A percentile compares a stretch with the other conserved stretches of the same genome.
Conservation (phyloP, 2,113 vertebrate genomes). For the Parus major region DNA sequence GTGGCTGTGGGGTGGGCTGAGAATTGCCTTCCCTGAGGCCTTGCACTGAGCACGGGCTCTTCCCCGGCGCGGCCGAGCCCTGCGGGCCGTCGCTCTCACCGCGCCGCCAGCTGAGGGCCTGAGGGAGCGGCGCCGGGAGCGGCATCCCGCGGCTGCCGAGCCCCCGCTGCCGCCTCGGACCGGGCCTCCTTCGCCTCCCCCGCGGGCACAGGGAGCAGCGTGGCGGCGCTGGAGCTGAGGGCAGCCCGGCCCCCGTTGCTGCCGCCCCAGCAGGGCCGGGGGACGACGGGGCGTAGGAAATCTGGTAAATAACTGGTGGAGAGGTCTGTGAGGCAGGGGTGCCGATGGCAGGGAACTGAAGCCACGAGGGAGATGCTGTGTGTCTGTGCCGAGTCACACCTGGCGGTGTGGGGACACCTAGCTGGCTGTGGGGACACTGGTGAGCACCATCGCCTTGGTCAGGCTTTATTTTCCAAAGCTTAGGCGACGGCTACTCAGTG, state of each 20-base stretch:
- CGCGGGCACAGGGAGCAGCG: too few relatives aligned
- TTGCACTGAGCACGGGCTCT: not conserved
- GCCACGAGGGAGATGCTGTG: not conserved
- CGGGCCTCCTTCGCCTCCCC: fast-evolving
- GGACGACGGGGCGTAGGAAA: not conserved
- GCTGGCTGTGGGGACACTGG: not conserved
- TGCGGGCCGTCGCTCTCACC: fast-evolving
- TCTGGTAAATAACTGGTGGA: fast-evolving
- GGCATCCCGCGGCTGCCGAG: fast-evolving
- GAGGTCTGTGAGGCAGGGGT: too few relatives aligned
- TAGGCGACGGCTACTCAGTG: fast-evolving
- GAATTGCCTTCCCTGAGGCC: not conserved
- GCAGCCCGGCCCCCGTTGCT: not conserved
- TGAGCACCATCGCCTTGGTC: fast-evolving
- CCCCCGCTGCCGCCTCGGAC: fast-evolving
- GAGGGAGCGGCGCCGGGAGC: not conserved
- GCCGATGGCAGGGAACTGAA: not conserved
- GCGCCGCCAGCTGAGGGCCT: not conserved
- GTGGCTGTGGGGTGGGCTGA: not conserved
- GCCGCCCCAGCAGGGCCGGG: not conserved
- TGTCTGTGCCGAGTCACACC: fast-evolving
- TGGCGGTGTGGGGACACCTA: too few relatives aligned
- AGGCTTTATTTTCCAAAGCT: not conserved
- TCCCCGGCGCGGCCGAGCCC: too few relatives aligned
- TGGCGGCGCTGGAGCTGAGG: fast-evolving